Base-by-base conservation (phyloP, 2,888 invertebrate genomes). In the Drosophila maculinotata region DNA sequence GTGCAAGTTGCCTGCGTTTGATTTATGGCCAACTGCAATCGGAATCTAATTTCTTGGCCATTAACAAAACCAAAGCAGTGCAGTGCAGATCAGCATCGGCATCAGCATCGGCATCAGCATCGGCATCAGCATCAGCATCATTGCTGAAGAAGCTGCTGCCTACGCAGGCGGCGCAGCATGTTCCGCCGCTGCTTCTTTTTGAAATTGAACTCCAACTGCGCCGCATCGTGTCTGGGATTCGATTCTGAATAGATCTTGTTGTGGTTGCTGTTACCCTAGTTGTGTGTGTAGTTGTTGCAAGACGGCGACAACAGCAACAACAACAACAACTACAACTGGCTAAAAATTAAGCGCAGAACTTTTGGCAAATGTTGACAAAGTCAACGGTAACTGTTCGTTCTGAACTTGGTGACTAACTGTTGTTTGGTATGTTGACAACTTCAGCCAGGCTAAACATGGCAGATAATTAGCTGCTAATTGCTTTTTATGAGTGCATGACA, bases 21-120 rank as follows among this genome's bases (percentile, higher is more conserved):
- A 83, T 83, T 83, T 83, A 83, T 87, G 85, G 72, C 41, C 85
- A 70, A 74, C 79, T 76, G 69, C 79, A 83, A 84, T 83, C 70
- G 73, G 70, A 87, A 81, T 87, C 85, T 84, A 84, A 84, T 84
- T 87, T 85, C 81, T 79, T 87, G 69, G 70, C 79, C 82, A 84
- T 87, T 84, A 87, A 84, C 85, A 78, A 84, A 84, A 71, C 74
- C 63, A 56, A 74, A 77, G 65, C 63, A 62, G 36, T 5, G 65
- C 63, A 62, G 36, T 5, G 31, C 20, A 66, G 66, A 20, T 44
- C 53, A 49, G 48, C 26, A 25, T 41, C 15, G 25, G 41, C n/a
- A 63, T 47, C 39, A 17, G 20, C 30, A 33, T 58, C 35, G 17
- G 42, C 8, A 49, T 42, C 26, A 39, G 45, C 47, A 20, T 38